Evolutionary conservation across 2,888 invertebrate genomes (phyloP), one percentile per base, ranked within the genome.

Genomic region (Oeneis ivallda): DNA sequence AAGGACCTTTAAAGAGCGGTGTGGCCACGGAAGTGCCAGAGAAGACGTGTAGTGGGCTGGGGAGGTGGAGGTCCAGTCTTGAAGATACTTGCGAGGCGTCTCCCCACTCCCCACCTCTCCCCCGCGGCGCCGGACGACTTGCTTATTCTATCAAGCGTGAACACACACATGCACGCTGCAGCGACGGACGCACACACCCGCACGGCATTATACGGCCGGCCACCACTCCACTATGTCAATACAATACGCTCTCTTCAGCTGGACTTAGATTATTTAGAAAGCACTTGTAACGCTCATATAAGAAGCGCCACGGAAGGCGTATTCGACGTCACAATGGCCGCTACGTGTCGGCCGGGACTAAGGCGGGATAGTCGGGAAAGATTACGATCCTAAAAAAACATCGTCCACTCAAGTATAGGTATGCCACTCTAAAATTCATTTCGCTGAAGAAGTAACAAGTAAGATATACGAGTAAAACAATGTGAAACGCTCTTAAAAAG

Each of bases 261-360:
- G 92, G 92, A 92, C 92, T 92, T 91, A 92, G 92, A 92, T 92
- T 92, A 92, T 92, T 92, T 92, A 92, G 92, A 92, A 92, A 92
- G 92, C 92, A 92, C 92, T 92, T 92, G 91, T 92, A 92, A 92
- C 88, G 91, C 89, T 92, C 92, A 92, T 92, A 92, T 92, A 92
- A 92, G 92, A 91, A 87, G 88, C 87, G 86, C 82, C 86, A 84
- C 85, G 85, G 85, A 90, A 92, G 91, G 89, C 86, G 88, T 86
- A 86, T 87, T 86, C 83, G 76, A 82, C 89, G 89, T 91, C 88
- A 92, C 92, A 92, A 92, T 92, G 87, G 92, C 84, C 84, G 77
- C 84, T 85, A 92, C 92, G 91, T 92, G 92, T 91, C 89, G 84
- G 85, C 83, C 78, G 82, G 84, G 82, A 80, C 86, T 81, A 79